Evolutionary conservation across 2,888 invertebrate species (phyloP).

Genomic region (Caradrina clavipalpis): DNA sequence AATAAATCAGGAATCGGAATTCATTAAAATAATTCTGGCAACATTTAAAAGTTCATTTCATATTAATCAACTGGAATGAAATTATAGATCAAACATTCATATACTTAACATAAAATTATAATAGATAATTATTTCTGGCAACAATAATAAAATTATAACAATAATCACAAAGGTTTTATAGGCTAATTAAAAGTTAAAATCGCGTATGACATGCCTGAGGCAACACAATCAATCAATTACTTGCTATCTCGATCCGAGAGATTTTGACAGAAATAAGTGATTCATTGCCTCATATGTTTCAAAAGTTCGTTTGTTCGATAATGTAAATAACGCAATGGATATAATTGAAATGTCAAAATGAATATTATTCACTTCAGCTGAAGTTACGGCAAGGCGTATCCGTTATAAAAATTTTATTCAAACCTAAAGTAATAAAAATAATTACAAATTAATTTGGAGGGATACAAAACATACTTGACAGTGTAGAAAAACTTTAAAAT

Average conservation of each 20-base stretch:
- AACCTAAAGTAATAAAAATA: background rate
- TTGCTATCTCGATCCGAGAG: background rate
- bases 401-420: background rate
- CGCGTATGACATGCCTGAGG: background rate
- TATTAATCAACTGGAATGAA: slow-evolving; percentile 15
- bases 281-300: background rate
- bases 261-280: background rate
- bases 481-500: background rate
- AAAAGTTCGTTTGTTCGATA: background rate
- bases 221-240: background rate
- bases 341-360: background rate
- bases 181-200: background rate
- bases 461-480: slow-evolving; percentile 10
- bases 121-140: background rate
- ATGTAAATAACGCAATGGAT: background rate
- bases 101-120: background rate
- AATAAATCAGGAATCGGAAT: slow-evolving; percentile 23
- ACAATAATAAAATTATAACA: background rate
- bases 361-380: background rate
- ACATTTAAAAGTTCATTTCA: slow-evolving; percentile 13
- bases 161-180: background rate
- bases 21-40: slow-evolving; percentile 49
- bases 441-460: slow-evolving; percentile 47
- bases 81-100: background rate
- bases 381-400: background rate